phyloP scores from a whole-genome alignment of 2,888 invertebrate genomes.

The Polylopha cassiicola region DNA sequence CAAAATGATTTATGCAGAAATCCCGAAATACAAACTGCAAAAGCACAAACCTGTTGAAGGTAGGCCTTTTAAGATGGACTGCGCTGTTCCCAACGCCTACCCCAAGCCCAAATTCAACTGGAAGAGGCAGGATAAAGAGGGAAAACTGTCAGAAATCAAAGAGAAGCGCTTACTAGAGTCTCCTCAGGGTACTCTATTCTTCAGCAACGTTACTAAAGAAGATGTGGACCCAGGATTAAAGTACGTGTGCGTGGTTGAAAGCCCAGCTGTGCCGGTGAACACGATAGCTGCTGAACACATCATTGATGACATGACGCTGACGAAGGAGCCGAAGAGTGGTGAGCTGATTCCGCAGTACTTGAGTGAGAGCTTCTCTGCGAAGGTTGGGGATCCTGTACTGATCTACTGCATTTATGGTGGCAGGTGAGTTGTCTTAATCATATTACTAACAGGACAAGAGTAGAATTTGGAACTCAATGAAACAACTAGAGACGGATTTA shows the following conservation, averaged over 20 bases:
- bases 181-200: conserved; percentile 52
- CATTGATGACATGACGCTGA: conserved; percentile 38
- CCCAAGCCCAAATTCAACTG: conserved; percentile 54
- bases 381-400: conserved; percentile 44
- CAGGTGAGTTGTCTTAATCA: conserved; percentile 43
- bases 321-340: conserved; percentile 35
- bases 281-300: conserved; percentile 50
- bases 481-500: too few relatives aligned
- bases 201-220: conserved; percentile 48
- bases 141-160: conserved; percentile 32
- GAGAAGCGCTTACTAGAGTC: conserved; percentile 44
- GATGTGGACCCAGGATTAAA: conserved; percentile 41
- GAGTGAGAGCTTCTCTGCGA: conserved; percentile 44
- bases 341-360: conserved; percentile 50
- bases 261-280: conserved; percentile 41
- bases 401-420: conserved; percentile 65
- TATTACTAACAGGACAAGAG: too few relatives aligned
- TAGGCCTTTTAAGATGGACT: conserved; percentile 50
- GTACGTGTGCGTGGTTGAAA: conserved; percentile 52
- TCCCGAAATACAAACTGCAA: conserved; percentile 32
- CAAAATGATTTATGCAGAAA: conserved; percentile 39
- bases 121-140: conserved; percentile 38
- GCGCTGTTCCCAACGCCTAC: conserved; percentile 46
- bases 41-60: conserved; percentile 50
- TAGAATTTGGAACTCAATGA: too few relatives aligned